phyloP scores from a whole-genome alignment of 1,140 invertebrate genomes.

The Drosophila dunni region DNA sequence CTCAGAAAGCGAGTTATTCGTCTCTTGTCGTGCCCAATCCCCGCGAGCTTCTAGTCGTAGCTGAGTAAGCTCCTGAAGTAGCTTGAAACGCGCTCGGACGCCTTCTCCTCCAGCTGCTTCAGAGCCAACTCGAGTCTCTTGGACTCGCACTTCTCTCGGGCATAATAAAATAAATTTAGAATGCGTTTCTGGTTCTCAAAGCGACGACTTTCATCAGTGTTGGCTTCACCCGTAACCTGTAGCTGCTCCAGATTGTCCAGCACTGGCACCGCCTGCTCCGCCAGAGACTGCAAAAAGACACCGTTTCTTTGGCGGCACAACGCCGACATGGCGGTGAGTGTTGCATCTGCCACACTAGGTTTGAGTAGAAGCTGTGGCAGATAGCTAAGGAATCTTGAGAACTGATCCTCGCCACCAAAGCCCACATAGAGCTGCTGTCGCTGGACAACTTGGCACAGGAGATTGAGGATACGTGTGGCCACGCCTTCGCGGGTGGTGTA shows the following conservation, averaged over 20 bases:
- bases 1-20: no score
- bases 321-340: conserved; percentile 65
- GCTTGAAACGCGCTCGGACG: conserved; percentile 32
- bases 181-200: conserved; percentile 75
- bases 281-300: conserved; percentile 57
- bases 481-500: conserved; percentile 68
- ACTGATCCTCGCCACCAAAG: conserved; percentile 77
- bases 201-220: conserved; percentile 22
- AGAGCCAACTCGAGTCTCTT: conserved; percentile 28
- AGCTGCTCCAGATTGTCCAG: conserved; percentile 56
- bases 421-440: conserved; percentile 77
- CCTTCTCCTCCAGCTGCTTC: conserved; percentile 18
- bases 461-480: conserved; percentile 55
- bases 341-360: conserved; percentile 57
- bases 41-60: conserved; percentile 23
- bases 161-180: conserved; percentile 76
- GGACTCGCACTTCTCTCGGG: conserved; percentile 6
- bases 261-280: conserved; percentile 21
- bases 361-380: conserved; percentile 69
- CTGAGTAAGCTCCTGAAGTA: conserved; percentile 66
- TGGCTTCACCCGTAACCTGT: conserved; percentile 52
- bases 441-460: conserved; percentile 85
- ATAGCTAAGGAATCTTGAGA: conserved; percentile 61
- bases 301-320: conserved; percentile 72
- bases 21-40: neutral